Evolutionary conservation across 2,797 vertebrate species (phyloP).

Genomic region (Chaetophractus vellerosus): DNA sequence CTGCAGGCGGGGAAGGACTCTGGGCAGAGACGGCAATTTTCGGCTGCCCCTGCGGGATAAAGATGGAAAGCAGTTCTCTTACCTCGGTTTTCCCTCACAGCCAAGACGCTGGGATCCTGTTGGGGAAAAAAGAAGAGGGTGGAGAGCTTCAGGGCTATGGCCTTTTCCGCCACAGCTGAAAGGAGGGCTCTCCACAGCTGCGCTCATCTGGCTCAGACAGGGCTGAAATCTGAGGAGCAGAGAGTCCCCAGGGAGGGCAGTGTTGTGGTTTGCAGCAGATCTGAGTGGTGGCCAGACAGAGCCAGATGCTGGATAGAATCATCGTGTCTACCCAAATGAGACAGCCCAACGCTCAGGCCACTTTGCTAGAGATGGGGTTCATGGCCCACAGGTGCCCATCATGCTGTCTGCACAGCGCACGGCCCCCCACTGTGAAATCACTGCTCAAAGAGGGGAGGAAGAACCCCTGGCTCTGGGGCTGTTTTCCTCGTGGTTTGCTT

Average conservation of each 20-base stretch:
- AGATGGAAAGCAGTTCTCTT: constrained; percentile 57
- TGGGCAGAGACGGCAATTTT: neutral
- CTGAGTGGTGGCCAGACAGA: neutral
- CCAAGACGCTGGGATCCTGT: constrained; percentile 95
- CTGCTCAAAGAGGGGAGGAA: neutral
- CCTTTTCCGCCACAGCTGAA: constrained; percentile 3
- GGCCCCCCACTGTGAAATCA: neutral
- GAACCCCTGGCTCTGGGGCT: neutral
- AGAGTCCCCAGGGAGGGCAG: constrained; percentile 39
- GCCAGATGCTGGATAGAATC: neutral
- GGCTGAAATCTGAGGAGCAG: constrained; percentile 55
- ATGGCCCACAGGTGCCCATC: neutral
- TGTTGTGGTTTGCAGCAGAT: neutral
- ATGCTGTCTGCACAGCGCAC: neutral
- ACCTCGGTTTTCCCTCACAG: constrained; percentile 96
- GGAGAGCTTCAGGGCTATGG: constrained; percentile 9
- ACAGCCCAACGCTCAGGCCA: neutral
- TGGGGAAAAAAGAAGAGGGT: constrained; percentile 75
- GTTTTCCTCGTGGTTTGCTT: neutral
- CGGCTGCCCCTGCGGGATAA: neutral
- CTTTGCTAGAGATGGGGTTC: neutral
- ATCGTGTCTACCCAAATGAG: neutral
- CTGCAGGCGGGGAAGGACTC: neutral
- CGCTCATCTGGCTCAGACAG: constrained; percentile 13
- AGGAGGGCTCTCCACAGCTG: constrained; percentile 53